phyloP scores from a whole-genome alignment of 1,140 invertebrate genomes.

The Drosophila rufa region DNA sequence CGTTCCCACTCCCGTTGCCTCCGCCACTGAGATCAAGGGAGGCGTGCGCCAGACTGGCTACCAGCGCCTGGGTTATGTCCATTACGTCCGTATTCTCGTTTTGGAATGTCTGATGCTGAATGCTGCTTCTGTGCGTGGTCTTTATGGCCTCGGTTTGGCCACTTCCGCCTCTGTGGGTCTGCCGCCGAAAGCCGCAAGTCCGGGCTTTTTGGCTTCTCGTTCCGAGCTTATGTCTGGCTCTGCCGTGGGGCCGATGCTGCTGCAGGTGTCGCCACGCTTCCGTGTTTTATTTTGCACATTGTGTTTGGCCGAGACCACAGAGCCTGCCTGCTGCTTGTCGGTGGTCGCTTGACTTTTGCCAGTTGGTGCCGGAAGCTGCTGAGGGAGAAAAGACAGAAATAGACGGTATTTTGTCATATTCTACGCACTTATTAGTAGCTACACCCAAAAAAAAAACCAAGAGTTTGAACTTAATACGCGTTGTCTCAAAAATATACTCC shows the following conservation, averaged over 20 bases:
- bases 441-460: no score
- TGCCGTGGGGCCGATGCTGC: conserved; percentile 3
- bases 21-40: conserved; percentile 32
- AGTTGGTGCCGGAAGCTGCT: conserved; percentile 56
- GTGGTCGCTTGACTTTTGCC: conserved; percentile 38
- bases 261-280: conserved; percentile 48
- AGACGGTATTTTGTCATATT: conserved; percentile 11
- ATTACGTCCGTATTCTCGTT: conserved; percentile 61
- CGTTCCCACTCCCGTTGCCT: background rate
- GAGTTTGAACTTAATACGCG: no score
- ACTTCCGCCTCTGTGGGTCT: conserved; percentile 55
- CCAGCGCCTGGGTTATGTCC: conserved; percentile 67
- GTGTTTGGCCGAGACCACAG: conserved; percentile 60
- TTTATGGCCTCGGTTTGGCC: conserved; percentile 29
- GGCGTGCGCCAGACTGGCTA: conserved; percentile 60
- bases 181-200: conserved; percentile 17
- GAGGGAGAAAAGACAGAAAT: conserved; percentile 1
- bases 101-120: conserved; percentile 13
- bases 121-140: conserved; percentile 7
- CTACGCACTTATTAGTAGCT: background rate
- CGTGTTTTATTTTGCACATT: conserved; percentile 77
- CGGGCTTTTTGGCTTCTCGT: background rate
- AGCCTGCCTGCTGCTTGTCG: conserved; percentile 8
- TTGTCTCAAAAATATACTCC: no score
- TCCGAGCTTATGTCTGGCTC: conserved; percentile 55